Base-by-base conservation (phyloP, 2,797 vertebrate genomes). In the Ambastaia sidthimunki region DNA sequence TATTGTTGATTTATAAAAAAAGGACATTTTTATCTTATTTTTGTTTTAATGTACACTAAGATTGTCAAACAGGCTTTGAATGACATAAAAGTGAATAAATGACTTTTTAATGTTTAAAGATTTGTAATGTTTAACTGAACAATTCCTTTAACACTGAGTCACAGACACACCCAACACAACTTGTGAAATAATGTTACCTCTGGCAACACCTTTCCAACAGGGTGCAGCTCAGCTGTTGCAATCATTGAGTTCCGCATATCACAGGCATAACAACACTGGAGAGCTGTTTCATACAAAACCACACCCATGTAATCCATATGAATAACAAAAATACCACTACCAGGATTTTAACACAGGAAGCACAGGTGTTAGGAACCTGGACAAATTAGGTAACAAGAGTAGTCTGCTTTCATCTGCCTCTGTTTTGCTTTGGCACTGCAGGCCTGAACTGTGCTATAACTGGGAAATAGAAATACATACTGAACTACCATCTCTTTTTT, bases 111-210 rank as follows among this genome's bases (percentile, higher is more conserved):
- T 37, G 34, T 7, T 7, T 37, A 37, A 3, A 50, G 4, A 16
- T 15, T 16, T 50, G 13, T 18, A 15, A 18, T 50, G 13, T 50
- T 50, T 15, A 5, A 50, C 13, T 16, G 48, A 50, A 50, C 48
- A 16, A 18, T 60, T 11, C 9, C 23, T 59, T 71, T 71, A 9
- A 52, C 15, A 16, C 7, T 55, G 16, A 68, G 54, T 7, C 16
- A 18, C 31, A 28, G 37, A 59, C 34, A 52, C 65, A 75, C 19
- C 44, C 15, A 7, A 52, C 23, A 12, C 31, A 67, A n/a, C 19
- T 68, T 57, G 34, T 44, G 28, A 74, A 67, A 80, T 59, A 69
- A 48, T 9, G 25, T 71, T 70, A 70, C 65, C 79, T 75, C 65
- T 52, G 55, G 52, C 28, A 37, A 63, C 44, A 57, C 48, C 59